Evolutionary conservation across 2,888 invertebrate genomes (phyloP), one percentile per base, ranked within the genome.

Genomic region (Julus scanicus): DNA sequence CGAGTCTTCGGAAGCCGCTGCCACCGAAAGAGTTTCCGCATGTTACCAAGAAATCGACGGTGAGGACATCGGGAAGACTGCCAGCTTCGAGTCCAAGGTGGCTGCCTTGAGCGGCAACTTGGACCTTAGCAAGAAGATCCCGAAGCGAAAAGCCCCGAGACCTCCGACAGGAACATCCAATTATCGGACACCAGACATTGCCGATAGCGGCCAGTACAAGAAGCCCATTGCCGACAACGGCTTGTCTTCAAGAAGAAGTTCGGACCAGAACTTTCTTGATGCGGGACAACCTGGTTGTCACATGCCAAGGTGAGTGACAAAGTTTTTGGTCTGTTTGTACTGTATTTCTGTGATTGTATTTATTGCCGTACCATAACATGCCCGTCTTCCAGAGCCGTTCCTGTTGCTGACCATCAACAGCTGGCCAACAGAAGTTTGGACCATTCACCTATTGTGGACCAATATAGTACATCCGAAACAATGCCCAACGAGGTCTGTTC

Each of bases 141-240:
- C 89, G 9, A 90, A 90, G 88, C 84, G 90, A 37, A 89, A 89
- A 71, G 90, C 90, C 0, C 90, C 90, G 0, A 87, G 88, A 8
- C 90, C 90, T 17, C 90, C 90, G 8, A 48, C 83, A 0, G 87
- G 40, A 17, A 20, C 71, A 1, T 53, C 84, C 84, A 84, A 84
- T 11, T 37, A 39, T 20, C 63, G 63, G 3, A 20, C 63, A 8
- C 63, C 63, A 20, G 63, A 53, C 17, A 53, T 17, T 5, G 13
- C 17, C 1, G 53, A 53, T 53, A 17, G 53, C 17, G 2, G 17
- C 15, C 15, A 4, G 53, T 4, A 15, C 4, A 53, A 53, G 15
- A 53, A 53, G 29, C 29, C 83, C 20, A 15, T 20, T n/a, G 39
- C 20, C 13, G 83, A 44, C 84, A 15, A 84, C 84, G 29, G n/a